Base-by-base conservation (phyloP, 2,888 invertebrate genomes). In the Ormyrus pomaceus region DNA sequence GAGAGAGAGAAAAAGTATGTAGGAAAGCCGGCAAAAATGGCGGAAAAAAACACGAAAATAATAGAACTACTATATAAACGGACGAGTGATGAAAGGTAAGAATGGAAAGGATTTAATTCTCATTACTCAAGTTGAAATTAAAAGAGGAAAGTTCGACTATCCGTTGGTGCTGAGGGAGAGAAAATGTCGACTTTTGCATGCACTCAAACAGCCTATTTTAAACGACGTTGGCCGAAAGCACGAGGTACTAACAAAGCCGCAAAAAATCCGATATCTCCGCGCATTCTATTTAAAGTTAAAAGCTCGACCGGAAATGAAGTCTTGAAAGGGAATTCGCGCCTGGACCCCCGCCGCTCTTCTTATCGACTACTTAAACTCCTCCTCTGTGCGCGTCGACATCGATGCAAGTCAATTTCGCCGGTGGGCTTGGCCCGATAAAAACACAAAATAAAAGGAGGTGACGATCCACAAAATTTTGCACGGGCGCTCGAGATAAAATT, bases 251-350 rank as follows among this genome's bases (percentile, higher is more conserved):
- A 77, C 80, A 80, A 80, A 80, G 80, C 80, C 80, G 62, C 80
- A 69, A 80, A 80, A 80, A 80, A 80, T 73, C 76, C 80, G 77
- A 80, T 80, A 80, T 73, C 73, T 69, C 72, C 45, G 51, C 72
- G 77, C 69, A 72, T 80, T 80, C 76, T 77, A 80, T 80, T 77
- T 80, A 76, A 77, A 73, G 68, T 80, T 80, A 77, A 80, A 77
- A 80, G 76, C 80, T 77, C 68, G 68, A 68, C 80, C 80, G 80
- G 80, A 80, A 80, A 80, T 80, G 80, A 80, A 80, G 69, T 76
- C 72, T 77, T 72, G 80, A 73, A 77, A 69, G 71, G 77, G 69
- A 77, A 71, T 73, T 80, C 72, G 64, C 66, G 34, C 59, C 59
- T 72, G n/a, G 55, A n/a, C 56, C 48, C 55, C 51, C 78, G 73